Base-by-base conservation (phyloP, 2,888 invertebrate species). In the Didymodactylos carnosus region DNA sequence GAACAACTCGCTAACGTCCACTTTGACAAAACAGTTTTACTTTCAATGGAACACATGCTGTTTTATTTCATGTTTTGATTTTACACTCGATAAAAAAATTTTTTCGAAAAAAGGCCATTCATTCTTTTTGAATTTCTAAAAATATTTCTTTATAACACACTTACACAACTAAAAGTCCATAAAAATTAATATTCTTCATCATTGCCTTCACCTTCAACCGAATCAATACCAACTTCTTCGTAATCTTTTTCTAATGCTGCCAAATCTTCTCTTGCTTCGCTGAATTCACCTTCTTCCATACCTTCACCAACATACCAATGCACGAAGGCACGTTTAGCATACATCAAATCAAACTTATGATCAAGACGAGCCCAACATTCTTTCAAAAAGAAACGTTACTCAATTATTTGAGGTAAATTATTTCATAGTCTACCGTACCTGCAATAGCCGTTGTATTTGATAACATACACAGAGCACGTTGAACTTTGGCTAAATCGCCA, bases 241-340 rank as follows among this genome's bases (percentile, higher is more conserved):
- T 84, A 84, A 77, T 84, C 82, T 75, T 82, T 81, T 76, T 83
- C 82, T 29, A 82, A 78, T 23, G 84, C 84, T 6, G 83, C 84
- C 76, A 92, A 85, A 84, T 92, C 91, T 82, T 92, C 91, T 8
- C 92, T 87, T 0, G 91, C 91, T 80, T 92, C 92, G 0, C 89
- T 88, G 84, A 91, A 92, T 89, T 92, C 91, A 77, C 91, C 91
- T 82, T 82, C 82, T 76, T 82, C 82, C 81, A 80, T 80, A 89
- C 83, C 81, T 77, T 81, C 84, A 41, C 84, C 84, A 76, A 84
- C 84, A 77, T 84, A 84, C 84, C 84, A 84, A 73, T 82, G 83
- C 25, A 79, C 79, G 70, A 79, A 79, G 35, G 80, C 78, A 70
- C 79, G 76, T 72, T 79, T 79, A 73, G 79, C 79, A 74, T 80